phyloP scores from a whole-genome alignment of 2,113 vertebrate genomes.

The Ochotona princeps region DNA sequence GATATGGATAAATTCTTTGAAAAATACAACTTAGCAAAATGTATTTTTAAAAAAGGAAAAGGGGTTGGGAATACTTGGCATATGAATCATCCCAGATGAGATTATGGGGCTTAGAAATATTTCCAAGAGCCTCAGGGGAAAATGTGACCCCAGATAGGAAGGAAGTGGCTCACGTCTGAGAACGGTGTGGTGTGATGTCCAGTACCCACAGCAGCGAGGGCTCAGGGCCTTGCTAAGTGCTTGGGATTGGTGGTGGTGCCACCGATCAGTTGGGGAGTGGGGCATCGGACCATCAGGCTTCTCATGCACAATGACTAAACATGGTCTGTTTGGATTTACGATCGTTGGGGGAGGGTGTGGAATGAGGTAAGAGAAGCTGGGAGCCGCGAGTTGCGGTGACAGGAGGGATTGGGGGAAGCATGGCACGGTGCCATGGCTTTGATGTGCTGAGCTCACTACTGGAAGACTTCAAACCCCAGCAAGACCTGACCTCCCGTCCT shows the following conservation, averaged over 20 bases:
- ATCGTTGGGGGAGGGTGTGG: not conserved
- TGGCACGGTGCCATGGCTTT: not conserved
- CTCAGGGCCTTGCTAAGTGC: not conserved
- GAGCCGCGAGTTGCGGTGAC: not conserved
- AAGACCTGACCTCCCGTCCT: not conserved
- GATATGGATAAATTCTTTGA: not conserved
- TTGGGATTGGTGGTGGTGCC: constrained; percentile 2
- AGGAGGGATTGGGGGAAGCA: rapidly evolving
- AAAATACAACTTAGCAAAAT: constrained; percentile 24
- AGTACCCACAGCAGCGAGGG: not conserved
- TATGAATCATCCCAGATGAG: not conserved
- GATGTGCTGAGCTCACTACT: not conserved
- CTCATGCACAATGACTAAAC: not conserved
- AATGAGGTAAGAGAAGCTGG: not conserved
- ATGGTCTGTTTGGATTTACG: not conserved
- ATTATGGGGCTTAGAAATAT: constrained; percentile 39
- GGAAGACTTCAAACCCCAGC: not conserved
- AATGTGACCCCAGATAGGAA: not conserved
- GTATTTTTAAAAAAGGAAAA: not conserved
- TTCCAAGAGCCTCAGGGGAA: not conserved
- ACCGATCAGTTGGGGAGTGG: not conserved
- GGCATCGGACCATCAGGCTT: not conserved
- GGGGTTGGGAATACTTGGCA: not conserved
- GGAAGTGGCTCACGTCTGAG: not conserved
- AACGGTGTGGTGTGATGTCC: not conserved